Evolutionary conservation across 2,888 invertebrate species (phyloP).

Genomic region (Acanthosepion lycidas): DNA sequence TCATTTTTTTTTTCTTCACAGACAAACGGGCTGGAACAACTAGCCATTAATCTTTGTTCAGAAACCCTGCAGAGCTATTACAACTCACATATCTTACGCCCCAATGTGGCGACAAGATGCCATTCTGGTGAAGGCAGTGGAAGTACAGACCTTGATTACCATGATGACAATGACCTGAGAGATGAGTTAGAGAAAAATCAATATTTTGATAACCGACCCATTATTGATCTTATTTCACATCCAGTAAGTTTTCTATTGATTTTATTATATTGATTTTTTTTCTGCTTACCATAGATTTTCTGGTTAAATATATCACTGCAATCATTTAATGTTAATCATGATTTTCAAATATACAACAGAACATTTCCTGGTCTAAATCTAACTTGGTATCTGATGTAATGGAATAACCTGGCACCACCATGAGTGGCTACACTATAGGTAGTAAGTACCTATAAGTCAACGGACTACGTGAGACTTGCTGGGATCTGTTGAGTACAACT

Average conservation of each 20-base stretch:
- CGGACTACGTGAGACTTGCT: too few species aligned
- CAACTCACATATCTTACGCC: slow-evolving; percentile 96
- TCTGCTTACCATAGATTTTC: too few species aligned
- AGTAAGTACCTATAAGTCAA: too few species aligned
- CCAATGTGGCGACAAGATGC: slow-evolving; percentile 91
- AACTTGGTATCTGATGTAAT: too few species aligned
- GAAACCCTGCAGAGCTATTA: slow-evolving; percentile 99
- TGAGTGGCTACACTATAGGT: too few species aligned
- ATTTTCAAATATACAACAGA: too few species aligned
- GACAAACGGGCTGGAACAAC: slow-evolving; percentile 91
- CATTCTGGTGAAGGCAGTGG: slow-evolving; percentile 87
- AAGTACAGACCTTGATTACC: slow-evolving; percentile 79
- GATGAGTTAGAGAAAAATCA: slow-evolving; percentile 83
- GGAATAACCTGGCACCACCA: too few species aligned
- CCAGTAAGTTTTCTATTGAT: slow-evolving; percentile 77
- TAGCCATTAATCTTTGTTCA: slow-evolving; percentile 95
- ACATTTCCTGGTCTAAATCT: too few species aligned
- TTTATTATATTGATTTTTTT: too few species aligned
- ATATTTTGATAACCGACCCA: slow-evolving; percentile 95
- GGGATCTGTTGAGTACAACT: too few species aligned
- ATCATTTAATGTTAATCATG: too few species aligned
- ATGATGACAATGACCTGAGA: not conserved
- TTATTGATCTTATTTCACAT: slow-evolving; percentile 95
- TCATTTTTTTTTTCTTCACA: slow-evolving; percentile 54
- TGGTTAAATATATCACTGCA: too few species aligned